A percentile compares a stretch with the other conserved stretches of the same genome.
Conservation (phyloP, 2,888 invertebrate species). For the Enchytraeus crypticus region DNA sequence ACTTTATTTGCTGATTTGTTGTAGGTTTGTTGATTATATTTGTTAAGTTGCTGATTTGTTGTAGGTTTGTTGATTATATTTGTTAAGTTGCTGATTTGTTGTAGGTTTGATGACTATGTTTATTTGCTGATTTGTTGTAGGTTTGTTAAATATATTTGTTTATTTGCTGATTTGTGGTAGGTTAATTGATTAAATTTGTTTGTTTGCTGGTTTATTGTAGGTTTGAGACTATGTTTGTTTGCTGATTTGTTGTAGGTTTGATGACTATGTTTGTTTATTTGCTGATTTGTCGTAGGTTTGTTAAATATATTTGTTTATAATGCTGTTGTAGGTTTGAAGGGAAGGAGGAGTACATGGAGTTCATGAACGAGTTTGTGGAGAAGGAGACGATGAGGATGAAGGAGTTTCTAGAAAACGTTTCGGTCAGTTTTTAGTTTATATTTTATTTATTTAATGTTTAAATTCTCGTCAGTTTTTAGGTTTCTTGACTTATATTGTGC, state of each 20-base stretch:
- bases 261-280: too few relatives aligned
- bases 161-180: not conserved
- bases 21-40: too few relatives aligned
- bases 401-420: constrained; percentile 43
- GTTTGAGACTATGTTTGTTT: not conserved
- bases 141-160: not conserved
- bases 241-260: not conserved
- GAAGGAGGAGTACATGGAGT: constrained; percentile 93
- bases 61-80: too few relatives aligned
- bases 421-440: constrained; percentile 58
- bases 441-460: not conserved
- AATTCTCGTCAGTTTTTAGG: not conserved
- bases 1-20: too few relatives aligned
- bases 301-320: not conserved
- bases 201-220: not conserved
- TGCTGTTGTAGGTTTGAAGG: constrained; percentile 50
- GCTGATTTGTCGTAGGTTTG: not conserved
- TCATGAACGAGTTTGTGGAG: constrained; percentile 54
- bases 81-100: too few relatives aligned
- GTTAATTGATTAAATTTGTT: not conserved
- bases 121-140: too few relatives aligned
- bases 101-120: too few relatives aligned
- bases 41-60: too few relatives aligned
- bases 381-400: constrained; percentile 41
- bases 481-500: too few relatives aligned